Conservation (phyloP, 2,113 vertebrate genomes). For the Sinocyclocheilus grahami region DNA sequence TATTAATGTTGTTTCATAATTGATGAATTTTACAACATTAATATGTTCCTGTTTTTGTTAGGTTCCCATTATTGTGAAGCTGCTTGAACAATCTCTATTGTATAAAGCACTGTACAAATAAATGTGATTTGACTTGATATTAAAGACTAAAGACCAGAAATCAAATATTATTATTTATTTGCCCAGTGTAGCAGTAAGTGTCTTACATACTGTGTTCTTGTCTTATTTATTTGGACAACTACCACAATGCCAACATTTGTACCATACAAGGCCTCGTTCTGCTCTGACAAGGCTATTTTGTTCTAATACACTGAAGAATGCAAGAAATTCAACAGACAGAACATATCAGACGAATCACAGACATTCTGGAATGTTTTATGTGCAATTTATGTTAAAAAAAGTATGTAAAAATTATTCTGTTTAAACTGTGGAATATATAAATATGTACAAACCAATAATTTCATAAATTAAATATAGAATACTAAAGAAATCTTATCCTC, state of each 20-base stretch:
- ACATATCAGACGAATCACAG: conserved; percentile 54
- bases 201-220: conserved; percentile 29
- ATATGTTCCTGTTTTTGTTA: neutral
- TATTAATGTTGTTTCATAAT: neutral
- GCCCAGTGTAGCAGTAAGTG: conserved; percentile 12
- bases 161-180: neutral
- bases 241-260: conserved; percentile 62
- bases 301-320: conserved; percentile 51
- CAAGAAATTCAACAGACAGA: conserved; percentile 51
- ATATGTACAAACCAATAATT: conserved; percentile 59
- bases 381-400: neutral
- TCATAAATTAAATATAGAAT: conserved; percentile 57
- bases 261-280: conserved; percentile 71
- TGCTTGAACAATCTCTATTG: neutral
- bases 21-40: neutral
- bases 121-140: neutral
- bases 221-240: conserved; percentile 19
- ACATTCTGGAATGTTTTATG: conserved; percentile 26
- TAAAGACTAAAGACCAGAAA: neutral
- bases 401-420: conserved; percentile 1
- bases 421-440: conserved; percentile 41
- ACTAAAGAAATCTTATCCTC: neutral
- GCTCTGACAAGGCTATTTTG: conserved; percentile 56
- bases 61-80: neutral
- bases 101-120: neutral